Conservation (phyloP, 1,140 invertebrate genomes). For the Melipona quadrifasciata region DNA sequence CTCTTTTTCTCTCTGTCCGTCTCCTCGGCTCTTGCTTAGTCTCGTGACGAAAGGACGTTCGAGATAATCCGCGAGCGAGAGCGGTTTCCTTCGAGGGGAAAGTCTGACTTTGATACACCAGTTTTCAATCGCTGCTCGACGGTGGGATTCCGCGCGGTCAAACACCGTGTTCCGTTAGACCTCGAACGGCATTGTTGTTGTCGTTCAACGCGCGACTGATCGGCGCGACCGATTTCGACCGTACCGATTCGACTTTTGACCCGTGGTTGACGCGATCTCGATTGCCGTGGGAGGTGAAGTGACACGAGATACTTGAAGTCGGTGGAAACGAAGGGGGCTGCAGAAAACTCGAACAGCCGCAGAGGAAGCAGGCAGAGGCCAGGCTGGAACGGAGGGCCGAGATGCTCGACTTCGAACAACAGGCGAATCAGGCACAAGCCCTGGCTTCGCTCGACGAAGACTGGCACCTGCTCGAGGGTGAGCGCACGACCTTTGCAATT, state of each 20-base stretch:
- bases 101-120: slow-evolving; percentile 43
- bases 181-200: neutral
- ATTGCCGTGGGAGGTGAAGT: slow-evolving; percentile 25
- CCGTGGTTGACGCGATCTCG: neutral
- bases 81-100: slow-evolving; percentile 40
- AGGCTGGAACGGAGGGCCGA: slow-evolving; percentile 28
- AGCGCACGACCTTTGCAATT: slow-evolving; percentile 72
- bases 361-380: slow-evolving; percentile 2
- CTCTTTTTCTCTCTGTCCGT: slow-evolving; percentile 7
- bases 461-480: slow-evolving; percentile 76
- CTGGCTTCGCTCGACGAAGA: slow-evolving; percentile 72
- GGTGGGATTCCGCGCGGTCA: slow-evolving; percentile 29
- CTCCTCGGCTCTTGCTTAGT: slow-evolving; percentile 12
- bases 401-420: slow-evolving; percentile 75
- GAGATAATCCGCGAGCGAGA: slow-evolving; percentile 38
- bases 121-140: slow-evolving; percentile 43
- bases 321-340: neutral
- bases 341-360: neutral
- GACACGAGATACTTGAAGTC: slow-evolving; percentile 1
- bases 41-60: slow-evolving; percentile 42
- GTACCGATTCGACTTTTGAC: neutral
- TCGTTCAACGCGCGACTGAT: neutral
- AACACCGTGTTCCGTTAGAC: neutral
- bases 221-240: neutral
- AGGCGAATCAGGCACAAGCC: slow-evolving; percentile 72